Evolutionary conservation across 2,797 vertebrate genomes (phyloP).

Genomic region (Tamandua tetradactyla): DNA sequence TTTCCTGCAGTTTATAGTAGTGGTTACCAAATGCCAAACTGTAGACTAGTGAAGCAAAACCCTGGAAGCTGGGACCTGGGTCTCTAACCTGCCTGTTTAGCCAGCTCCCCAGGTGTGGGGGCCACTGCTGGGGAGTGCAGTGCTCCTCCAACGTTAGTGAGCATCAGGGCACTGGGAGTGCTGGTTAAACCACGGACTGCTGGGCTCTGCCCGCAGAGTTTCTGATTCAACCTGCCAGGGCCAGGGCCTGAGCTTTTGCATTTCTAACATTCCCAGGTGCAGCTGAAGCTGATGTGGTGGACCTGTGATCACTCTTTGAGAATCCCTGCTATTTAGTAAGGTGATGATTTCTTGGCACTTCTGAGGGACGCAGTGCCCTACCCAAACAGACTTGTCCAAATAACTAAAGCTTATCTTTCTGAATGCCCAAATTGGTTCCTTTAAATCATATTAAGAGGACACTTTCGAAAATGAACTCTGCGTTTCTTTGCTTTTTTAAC

Average conservation of each 20-base stretch:
- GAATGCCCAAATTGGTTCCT: not conserved
- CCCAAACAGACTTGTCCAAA: not conserved
- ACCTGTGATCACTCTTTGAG: not conserved
- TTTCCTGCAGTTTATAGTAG: not conserved
- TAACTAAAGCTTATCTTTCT: not conserved
- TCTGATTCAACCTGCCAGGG: not conserved
- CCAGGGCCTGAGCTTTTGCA: not conserved
- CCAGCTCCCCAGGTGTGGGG: not conserved
- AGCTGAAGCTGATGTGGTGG: not conserved
- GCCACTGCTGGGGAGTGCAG: fast-evolving
- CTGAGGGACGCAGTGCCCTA: not conserved
- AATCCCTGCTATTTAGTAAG: not conserved
- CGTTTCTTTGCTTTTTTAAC: not conserved
- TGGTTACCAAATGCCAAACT: not conserved
- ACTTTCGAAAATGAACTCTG: not conserved
- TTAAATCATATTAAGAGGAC: not conserved
- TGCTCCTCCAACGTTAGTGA: not conserved
- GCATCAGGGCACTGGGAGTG: not conserved
- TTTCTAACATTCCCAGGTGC: not conserved
- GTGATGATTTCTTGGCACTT: not conserved
- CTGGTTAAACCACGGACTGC: not conserved
- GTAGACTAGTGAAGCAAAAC: not conserved
- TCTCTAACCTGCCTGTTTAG: not conserved
- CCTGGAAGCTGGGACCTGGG: not conserved
- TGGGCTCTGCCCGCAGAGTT: not conserved